These are phyloP conservation scores for Penelope pileata DNA, from an alignment of 2,113 vertebrate genomes.

Conservation along the genomic window DNA sequence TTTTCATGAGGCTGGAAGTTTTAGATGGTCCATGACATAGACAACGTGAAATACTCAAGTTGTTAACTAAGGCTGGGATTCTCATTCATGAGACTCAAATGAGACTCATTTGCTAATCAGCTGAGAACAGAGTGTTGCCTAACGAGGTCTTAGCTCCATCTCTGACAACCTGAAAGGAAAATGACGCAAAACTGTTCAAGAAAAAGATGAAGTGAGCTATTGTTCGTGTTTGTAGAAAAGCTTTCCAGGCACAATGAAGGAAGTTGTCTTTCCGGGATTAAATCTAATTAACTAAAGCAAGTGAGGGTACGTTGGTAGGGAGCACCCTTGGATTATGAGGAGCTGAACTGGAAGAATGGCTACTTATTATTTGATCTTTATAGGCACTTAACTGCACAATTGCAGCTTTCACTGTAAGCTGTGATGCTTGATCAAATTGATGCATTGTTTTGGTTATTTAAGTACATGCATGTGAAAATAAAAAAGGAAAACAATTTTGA, in stretches of 20 bases:
- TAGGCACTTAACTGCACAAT: not conserved
- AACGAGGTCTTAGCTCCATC: not conserved
- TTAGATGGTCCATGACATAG: not conserved
- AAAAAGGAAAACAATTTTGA: not conserved
- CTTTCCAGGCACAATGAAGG: not conserved
- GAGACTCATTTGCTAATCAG: not conserved
- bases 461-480: not conserved
- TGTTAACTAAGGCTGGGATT: not conserved
- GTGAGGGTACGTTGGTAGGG: not conserved
- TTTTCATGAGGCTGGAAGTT: not conserved
- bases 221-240: not conserved
- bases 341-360: not conserved
- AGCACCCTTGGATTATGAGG: not conserved
- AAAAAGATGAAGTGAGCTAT: not conserved
- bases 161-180: not conserved
- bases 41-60: not conserved
- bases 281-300: not conserved
- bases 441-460: not conserved
- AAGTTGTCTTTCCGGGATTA: not conserved
- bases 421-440: not conserved
- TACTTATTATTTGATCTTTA: not conserved
- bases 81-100: too few relatives aligned
- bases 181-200: not conserved
- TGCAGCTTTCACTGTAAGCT: not conserved
- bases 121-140: not conserved